phyloP scores from a whole-genome alignment of 2,113 vertebrate genomes.

The Struthidea cinerea region DNA sequence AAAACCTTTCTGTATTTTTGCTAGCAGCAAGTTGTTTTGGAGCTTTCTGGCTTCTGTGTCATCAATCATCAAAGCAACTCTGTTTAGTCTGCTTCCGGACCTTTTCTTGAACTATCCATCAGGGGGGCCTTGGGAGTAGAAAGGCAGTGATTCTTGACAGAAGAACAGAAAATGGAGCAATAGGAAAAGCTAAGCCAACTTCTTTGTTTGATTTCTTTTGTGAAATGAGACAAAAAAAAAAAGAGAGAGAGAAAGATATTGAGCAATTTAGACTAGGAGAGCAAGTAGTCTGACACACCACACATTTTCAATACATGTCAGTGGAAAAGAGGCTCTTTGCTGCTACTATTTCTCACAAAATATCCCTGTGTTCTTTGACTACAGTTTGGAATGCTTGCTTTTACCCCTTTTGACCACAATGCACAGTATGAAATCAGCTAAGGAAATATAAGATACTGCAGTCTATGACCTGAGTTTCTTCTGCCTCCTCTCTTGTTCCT shows the following conservation, averaged over 20 bases:
- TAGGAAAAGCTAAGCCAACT: not conserved
- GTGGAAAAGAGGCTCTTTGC: not conserved
- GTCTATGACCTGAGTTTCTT: not conserved
- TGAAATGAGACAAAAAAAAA: not conserved
- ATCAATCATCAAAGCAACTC: not conserved
- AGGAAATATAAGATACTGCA: not conserved
- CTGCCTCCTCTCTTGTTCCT: not conserved
- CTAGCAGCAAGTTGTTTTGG: not conserved
- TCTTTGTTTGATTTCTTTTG: conserved; percentile 11
- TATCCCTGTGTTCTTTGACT: not conserved
- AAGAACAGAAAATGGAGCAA: not conserved
- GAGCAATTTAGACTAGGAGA: not conserved
- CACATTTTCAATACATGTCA: not conserved
- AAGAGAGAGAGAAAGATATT: not conserved
- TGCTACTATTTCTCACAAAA: not conserved
- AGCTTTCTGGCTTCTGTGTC: not conserved
- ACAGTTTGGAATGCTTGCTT: not conserved
- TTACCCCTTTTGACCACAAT: not conserved
- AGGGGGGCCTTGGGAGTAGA: not conserved
- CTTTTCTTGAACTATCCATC: not conserved
- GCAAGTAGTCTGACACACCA: not conserved
- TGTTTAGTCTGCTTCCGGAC: not conserved
- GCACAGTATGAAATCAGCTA: not conserved
- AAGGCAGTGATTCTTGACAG: not conserved
- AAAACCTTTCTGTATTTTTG: not conserved